Base-by-base conservation (phyloP, 2,797 vertebrate species). In the Pelobates cultripes region DNA sequence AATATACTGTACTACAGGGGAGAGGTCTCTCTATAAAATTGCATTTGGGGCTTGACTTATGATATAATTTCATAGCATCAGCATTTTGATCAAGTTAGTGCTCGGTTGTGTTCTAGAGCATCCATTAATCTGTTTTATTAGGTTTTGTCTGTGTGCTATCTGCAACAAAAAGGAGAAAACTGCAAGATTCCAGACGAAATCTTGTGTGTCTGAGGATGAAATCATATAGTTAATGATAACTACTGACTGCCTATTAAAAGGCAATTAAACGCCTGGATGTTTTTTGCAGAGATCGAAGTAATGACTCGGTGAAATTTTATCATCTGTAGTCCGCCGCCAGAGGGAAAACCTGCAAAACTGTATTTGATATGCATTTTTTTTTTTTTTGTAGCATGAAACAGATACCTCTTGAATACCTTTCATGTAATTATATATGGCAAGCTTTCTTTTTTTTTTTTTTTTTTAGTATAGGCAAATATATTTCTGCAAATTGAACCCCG, bases 11-110 rank as follows among this genome's bases (percentile, higher is more conserved):
- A 75, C 70, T 43, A 63, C 15, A 53, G 57, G 45, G 79, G 53
- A 70, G 70, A 81, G 57, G 73, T 47, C 28, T 66, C 73, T 51
- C 53, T 7, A 47, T 63, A 67, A 81, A 70, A 81, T 81, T 81
- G 66, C 70, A 81, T 81, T 73, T 70, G 73, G 73, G 79, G 68
- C 55, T 69, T 44, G 3, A 12, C 69, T 70, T 71, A 53, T 68
- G 15, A 28, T 76, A 70, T 63, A 44, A 75, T 81, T 70, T 44
- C 73, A 66, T 42, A 5, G 73, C 79, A 75, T 76, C 79, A 81
- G 79, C 73, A 75, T 81, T 75, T 81, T 81, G 66, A 81, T 81
- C 70, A 15, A 4, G 51, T 80, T 75, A 75, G 44, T 10, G 13
- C 64, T 53, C 55, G 55, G 70, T 63, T 75, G 60, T 81, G 69